Base-by-base conservation (phyloP, 2,888 invertebrate species). In the Scotopteryx bipunctaria region DNA sequence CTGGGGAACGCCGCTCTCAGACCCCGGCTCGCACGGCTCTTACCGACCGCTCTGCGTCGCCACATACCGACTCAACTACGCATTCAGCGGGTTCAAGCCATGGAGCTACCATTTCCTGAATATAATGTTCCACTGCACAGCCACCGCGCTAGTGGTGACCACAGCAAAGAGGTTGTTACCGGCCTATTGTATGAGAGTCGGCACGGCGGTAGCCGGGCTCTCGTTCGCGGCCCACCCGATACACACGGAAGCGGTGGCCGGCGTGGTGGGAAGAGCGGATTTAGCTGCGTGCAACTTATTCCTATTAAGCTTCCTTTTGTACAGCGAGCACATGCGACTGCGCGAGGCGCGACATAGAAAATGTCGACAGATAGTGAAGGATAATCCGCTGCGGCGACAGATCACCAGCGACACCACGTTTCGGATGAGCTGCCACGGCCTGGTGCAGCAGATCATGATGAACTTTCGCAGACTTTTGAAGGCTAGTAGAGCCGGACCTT, bases 221-320 rank as follows among this genome's bases (percentile, higher is more conserved):
- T 92, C 97, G 29, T 99, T 99, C 80, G 98, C 99, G 21, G 94
- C 95, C 1, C 99, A 99, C 86, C 99, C 99, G 8, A 94, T 99
- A 68, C 99, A 99, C 89, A 97, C 97, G 2, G 99, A 99, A 85
- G 98, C 99, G 0, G 98, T 99, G 21, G 97, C 98, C 0, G 98
- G 98, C 15, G 93, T 98, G 40, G 99, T 99, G 8, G 99, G 99
- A 1, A 92, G 99, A 48, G 98, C 99, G 1, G 99, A 99, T 81
- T 91, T 99, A 32, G 95, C 97, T 16, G 96, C 98, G 8, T 97
- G 97, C 78, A 94, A 97, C 69, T 95, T 98, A 82, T 98, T 97
- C 83, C 93, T 98, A 55, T 89, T 97, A 57, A 95, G 98, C 64
- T 95, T 98, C 77, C 92, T 98, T 68, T 93, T 95, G 41, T 99